Evolutionary conservation across 1,140 invertebrate genomes (phyloP), one percentile per base, ranked within the genome.

Genomic region (Drosophila bipectinata): DNA sequence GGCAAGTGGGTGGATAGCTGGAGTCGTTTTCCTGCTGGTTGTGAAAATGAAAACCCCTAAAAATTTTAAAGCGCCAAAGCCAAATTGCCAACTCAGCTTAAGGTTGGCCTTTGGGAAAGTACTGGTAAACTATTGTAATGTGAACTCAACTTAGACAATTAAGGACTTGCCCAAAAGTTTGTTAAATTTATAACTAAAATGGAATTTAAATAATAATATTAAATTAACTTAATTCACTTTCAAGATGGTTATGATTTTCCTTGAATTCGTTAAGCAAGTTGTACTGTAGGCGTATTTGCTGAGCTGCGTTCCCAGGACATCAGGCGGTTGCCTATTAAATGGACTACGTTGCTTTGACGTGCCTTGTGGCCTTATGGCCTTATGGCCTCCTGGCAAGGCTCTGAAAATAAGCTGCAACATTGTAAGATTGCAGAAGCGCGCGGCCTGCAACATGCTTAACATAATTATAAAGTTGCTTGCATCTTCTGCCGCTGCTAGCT

Each of bases 401-500:
- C 60, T 49, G 59, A 63, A 81, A 82, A 77, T 75, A 82, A 75
- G 74, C 61, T 55, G 66, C 71, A 71, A 71, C 67, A 71, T 71
- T 71, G 67, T 71, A 48, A 69, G 67, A 69, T 71, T 60, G 62
- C 60, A 55, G 62, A 37, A 47, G 59, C 37, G 53, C 55, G 53
- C 55, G 64, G 75, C 49, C 58, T 62, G 81, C 73, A 88, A 77
- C 76, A 88, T 83, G 76, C 84, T 89, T 88, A 88, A 84, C 83
- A 88, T 88, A 88, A 88, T 88, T 88, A 89, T 89, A 88, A 88
- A 88, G 75, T 87, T 87, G 72, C 66, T 59, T 37, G 34, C 49
- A 52, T 56, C 28, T 30, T 37, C 37, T 47, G 48, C 57, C 28
- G 14, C 47, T 51, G 45, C 44, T 62, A 12, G 48, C 47, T 32